A percentile compares a stretch with the other conserved stretches of the same genome.
phyloP scores from a whole-genome alignment of 1,140 invertebrate genomes.

The Nebria ingens region DNA sequence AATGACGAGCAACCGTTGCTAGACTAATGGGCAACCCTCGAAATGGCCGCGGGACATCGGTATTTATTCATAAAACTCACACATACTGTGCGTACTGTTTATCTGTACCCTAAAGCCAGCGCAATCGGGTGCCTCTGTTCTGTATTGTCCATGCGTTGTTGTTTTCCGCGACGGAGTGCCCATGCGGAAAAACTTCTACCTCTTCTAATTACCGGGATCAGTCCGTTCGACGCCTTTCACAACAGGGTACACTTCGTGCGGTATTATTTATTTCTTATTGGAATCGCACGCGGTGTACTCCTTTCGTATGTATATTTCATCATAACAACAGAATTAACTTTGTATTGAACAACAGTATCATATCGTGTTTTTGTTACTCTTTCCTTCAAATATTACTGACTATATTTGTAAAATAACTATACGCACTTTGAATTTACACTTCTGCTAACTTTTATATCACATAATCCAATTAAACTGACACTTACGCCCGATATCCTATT shows the following conservation, averaged over 20 bases:
- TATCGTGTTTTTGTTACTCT: no score
- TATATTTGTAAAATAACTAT: no score
- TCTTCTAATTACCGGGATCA: neutral
- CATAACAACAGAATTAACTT: no score
- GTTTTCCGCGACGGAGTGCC: neutral
- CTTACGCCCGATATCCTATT: no score
- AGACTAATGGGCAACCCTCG: neutral
- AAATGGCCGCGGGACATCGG: neutral
- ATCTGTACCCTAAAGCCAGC: neutral
- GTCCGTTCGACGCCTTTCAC: neutral
- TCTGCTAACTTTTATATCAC: no score
- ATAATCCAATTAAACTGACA: no score
- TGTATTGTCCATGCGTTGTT: neutral
- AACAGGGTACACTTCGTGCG: neutral
- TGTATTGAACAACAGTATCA: neutral
- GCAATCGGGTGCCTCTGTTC: neutral
- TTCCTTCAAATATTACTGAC: no score
- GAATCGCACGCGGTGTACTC: conserved; percentile 2
- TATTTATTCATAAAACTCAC: neutral
- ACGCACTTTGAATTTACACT: no score
- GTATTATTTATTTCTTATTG: neutral
- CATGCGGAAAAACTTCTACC: neutral
- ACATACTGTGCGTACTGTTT: neutral
- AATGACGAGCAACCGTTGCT: neutral
- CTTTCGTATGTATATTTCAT: no score